Evolutionary conservation across 1,140 invertebrate species (phyloP), one percentile per base, ranked within the genome.

Genomic region (Belonocnema kinseyi): DNA sequence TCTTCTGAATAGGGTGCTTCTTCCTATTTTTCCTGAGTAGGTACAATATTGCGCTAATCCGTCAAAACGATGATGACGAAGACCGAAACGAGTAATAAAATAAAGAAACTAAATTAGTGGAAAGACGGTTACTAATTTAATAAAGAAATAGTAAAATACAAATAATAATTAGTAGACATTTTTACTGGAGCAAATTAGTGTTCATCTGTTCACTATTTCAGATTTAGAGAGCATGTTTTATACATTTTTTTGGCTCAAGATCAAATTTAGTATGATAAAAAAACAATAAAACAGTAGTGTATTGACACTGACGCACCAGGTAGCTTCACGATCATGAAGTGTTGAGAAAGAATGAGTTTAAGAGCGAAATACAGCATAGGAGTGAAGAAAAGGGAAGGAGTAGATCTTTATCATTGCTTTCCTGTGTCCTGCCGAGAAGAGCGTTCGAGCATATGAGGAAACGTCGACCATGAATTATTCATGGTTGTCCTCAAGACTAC

Each of bases 361-460:
- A 33, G 51, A 79, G 56, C 72, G 72, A 72, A 74, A 77, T 77
- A 46, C 13, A 21, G 40, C 33, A 46, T 14, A 50, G 17, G 78
- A 77, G 81, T 80, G 78, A 77, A 77, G 58, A 71, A 46, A 53
- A 50, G 10, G 81, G 74, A 56, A 75, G 53, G 74, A 53, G 33
- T 72, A 86, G 89, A 90, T 90, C 83, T 83, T 89, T 90, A 90
- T 91, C 90, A 78, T 75, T 73, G 85, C 89, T 90, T 91, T 91
- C 90, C 89, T 90, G 90, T 89, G 90, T 90, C 89, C 90, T 91
- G 88, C 87, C 85, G 82, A 90, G 89, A 90, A 91, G 89, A 89
- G 83, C 83, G 87, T 88, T 86, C 86, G 83, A 85, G 85, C 82
- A 85, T 89, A 89, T 88, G 89, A 90, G 89, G 90, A 91, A 91